Percentiles rank a stretch among this genome's conserved stretches.
Conservation (phyloP, 2,797 vertebrate genomes). For the Schizopygopsis pylzovi region DNA sequence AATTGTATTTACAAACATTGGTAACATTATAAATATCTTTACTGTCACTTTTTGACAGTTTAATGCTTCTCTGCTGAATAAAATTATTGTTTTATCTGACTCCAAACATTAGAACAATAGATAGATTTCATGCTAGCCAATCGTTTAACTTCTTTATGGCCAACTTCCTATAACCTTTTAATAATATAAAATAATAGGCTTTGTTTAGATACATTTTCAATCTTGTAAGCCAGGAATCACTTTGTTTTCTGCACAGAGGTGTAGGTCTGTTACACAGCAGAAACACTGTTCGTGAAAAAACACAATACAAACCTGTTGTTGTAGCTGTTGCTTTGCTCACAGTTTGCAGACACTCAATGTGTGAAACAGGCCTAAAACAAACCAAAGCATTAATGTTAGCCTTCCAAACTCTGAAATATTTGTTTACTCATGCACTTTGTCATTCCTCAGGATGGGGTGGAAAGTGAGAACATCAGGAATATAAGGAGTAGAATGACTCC, state of each 20-base stretch:
- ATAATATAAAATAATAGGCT: neutral
- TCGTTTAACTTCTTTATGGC: neutral
- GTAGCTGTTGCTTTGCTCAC: neutral
- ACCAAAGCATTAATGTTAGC: neutral
- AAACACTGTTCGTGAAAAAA: neutral
- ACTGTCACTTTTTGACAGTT: neutral
- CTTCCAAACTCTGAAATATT: neutral
- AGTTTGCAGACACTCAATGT: neutral
- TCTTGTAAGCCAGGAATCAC: neutral
- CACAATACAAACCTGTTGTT: neutral
- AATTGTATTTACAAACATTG: neutral
- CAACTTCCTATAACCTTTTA: neutral
- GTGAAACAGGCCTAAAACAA: constrained; percentile 1
- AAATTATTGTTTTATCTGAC: neutral
- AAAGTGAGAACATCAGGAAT: constrained; percentile 75
- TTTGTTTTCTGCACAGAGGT: neutral
- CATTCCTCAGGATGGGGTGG: constrained; percentile 71
- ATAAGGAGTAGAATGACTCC: constrained; percentile 65
- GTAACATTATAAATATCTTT: neutral
- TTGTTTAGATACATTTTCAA: neutral
- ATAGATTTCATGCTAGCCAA: neutral
- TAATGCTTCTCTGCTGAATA: neutral
- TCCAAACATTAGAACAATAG: neutral
- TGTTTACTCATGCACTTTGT: neutral
- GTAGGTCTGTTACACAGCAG: neutral